Conservation (phyloP, 2,797 vertebrate genomes). For the Holocentrus rufus region DNA sequence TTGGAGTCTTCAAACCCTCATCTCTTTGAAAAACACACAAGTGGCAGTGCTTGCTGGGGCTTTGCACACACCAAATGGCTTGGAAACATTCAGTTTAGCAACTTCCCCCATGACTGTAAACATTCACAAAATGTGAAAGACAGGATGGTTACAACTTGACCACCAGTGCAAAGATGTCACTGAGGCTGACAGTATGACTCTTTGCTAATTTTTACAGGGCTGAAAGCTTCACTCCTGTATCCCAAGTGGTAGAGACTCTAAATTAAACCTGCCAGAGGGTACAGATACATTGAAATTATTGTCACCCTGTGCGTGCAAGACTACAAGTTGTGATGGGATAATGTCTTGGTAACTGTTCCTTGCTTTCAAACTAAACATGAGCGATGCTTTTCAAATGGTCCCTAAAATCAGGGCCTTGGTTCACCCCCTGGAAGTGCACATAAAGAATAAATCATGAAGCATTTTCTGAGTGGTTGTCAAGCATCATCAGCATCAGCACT, state of each 20-base stretch:
- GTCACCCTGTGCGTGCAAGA: background rate
- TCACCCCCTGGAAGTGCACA: background rate
- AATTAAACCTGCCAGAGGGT: too few relatives aligned
- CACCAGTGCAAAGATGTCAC: conserved; percentile 16
- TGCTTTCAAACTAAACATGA: background rate
- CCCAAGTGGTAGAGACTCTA: background rate
- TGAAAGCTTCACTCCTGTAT: conserved; percentile 23
- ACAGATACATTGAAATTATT: background rate
- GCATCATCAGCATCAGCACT: background rate
- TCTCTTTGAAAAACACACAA: too few relatives aligned
- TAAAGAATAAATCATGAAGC: background rate
- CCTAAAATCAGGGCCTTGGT: too few relatives aligned
- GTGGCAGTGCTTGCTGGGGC: too few relatives aligned
- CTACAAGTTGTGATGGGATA: too few relatives aligned
- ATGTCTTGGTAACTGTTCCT: background rate
- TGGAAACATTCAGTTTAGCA: conserved; percentile 5
- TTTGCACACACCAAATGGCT: background rate
- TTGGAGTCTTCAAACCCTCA: too few relatives aligned
- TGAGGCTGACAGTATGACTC: conserved; percentile 8
- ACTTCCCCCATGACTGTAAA: background rate
- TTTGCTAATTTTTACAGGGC: background rate
- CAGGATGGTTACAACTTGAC: too few relatives aligned
- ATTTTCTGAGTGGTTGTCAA: background rate
- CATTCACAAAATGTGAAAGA: background rate
- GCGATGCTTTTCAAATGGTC: too few relatives aligned